Evolutionary conservation across 2,113 vertebrate species (phyloP), one percentile per base, ranked within the genome.

Genomic region (Poeciliopsis prolifica): DNA sequence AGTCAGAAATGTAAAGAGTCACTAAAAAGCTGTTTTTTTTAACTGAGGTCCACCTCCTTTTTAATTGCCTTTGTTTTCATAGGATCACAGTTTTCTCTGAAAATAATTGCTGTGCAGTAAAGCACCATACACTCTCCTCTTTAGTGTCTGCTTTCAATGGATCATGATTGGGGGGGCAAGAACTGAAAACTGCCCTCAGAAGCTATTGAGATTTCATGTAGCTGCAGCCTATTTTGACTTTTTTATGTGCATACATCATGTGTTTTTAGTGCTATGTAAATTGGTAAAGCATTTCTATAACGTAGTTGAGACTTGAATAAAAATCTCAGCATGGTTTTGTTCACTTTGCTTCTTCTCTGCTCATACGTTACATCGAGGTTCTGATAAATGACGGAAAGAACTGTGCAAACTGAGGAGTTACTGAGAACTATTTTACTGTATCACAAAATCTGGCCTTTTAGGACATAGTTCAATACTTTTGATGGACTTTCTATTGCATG

Each of bases 251-350:
- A 86, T 88, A 90, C 72, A 84, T 87, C 90, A 80, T 82, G 87
- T 94, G 92, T 93, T 95, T 94, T 90, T 93, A 94, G 92, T 94
- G 89, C 86, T 87, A 86, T 94, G 88, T 93, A 92, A 93, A 92
- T 91, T 92, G 87, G 86, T 92, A 90, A 88, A 91, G 87, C 83
- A 86, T 94, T 94, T 94, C 89, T 94, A 93, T 92, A 66, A 80
- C 81, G 88, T 87, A 85, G 89, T 93, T 92, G 88, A 90, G 92
- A 93, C 84, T 91, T 90, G 82, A 94, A 94, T 94, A 93, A 94
- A 93, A 88, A 86, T 91, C 86, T 89, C 92, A 88, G 86, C 92
- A 92, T 92, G 92, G 80, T 81, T 88, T 87, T 72, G 86, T 85
- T 85, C 70, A 61, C 15, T 26, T 82, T 70, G 4, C 24, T 78